phyloP scores from a whole-genome alignment of 2,888 invertebrate genomes.

The Temnothorax ravouxi region DNA sequence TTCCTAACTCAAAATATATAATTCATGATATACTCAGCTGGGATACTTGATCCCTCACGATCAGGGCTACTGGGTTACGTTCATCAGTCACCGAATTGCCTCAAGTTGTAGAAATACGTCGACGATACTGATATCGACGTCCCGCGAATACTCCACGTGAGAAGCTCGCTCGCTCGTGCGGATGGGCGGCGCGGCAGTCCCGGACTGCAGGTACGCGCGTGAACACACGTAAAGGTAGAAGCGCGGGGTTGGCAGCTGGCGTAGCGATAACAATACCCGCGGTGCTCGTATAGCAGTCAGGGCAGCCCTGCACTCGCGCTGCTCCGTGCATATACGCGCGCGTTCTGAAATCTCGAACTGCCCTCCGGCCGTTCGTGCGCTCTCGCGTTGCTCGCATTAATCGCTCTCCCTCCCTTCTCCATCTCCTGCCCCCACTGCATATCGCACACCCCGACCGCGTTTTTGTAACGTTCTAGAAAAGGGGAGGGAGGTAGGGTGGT shows the following conservation, averaged over 20 bases:
- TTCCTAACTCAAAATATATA: neutral
- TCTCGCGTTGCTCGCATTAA: conserved; percentile 76
- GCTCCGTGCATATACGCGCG: conserved; percentile 63
- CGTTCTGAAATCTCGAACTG: conserved; percentile 79
- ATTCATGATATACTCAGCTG: neutral
- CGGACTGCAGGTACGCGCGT: conserved; percentile 59
- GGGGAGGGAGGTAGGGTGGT: neutral
- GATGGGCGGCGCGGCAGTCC: conserved; percentile 57
- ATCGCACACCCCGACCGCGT: neutral
- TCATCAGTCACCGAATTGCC: conserved; percentile 56
- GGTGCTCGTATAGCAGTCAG: conserved; percentile 80
- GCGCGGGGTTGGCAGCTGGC: conserved; percentile 79
- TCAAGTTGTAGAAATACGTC: conserved; percentile 45
- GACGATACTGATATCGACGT: conserved; percentile 39
- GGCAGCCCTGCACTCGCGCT: conserved; percentile 53
- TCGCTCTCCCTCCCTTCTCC: conserved; percentile 62
- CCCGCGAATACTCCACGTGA: conserved; percentile 29
- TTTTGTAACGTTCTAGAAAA: conserved; percentile 41
- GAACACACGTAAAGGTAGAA: conserved; percentile 62
- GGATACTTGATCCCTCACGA: conserved; percentile 30
- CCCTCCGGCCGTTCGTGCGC: conserved; percentile 76
- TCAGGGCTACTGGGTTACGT: conserved; percentile 69
- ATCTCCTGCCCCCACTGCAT: neutral
- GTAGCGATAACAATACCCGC: conserved; percentile 81
- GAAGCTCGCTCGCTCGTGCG: conserved; percentile 24